Evolutionary conservation across 2,797 vertebrate species (phyloP), one percentile per base, ranked within the genome.

Genomic region (Chloroceryle inda): DNA sequence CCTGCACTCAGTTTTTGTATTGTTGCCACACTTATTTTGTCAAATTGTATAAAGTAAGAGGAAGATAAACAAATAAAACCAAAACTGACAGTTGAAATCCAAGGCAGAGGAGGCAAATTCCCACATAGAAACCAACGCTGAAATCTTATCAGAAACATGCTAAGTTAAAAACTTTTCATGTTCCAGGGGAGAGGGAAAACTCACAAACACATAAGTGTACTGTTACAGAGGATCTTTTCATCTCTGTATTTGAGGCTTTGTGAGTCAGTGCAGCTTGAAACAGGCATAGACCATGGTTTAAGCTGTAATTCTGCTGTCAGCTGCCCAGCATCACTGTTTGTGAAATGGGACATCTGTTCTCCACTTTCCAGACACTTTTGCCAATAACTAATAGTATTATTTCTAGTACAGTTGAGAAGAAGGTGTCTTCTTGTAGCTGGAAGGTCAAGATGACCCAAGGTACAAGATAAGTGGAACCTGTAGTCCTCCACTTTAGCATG

Each of bases 181-280:
- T 59, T 49, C 2, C 38, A 35, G 13, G 7, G 13, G 19, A 92
- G 88, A 72, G 9, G 11, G 23, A 40, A 75, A 85, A 44, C 16
- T 85, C 23, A 10, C 6, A 73, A 16, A 80, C 63, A 59, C 5
- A 2, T 29, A 73, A 63, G 5, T 59, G 4, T 26, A 26, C 18
- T 19, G n/a, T 61, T 49, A 53, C 61, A 49, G 33, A 53, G 13
- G 29, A 53, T 71, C 10, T 63, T 68, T 63, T 80, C 14, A 35
- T 27, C 21, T 47, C 9, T 0, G 0, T 49, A 6, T 50, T 64
- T 87, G 35, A 27, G 37, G 29, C 26, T 77, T 24, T 5, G 7
- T 27, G 23, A 45, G 24, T 62, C 38, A 3, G 1, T 33, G 10
- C 10, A 42, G 29, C 19, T 17, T 56, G 37, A 40, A 61, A 76